Percentiles rank a stretch among this genome's conserved stretches.
Conservation (phyloP, 2,113 vertebrate genomes). For the Zosterops pallidus region DNA sequence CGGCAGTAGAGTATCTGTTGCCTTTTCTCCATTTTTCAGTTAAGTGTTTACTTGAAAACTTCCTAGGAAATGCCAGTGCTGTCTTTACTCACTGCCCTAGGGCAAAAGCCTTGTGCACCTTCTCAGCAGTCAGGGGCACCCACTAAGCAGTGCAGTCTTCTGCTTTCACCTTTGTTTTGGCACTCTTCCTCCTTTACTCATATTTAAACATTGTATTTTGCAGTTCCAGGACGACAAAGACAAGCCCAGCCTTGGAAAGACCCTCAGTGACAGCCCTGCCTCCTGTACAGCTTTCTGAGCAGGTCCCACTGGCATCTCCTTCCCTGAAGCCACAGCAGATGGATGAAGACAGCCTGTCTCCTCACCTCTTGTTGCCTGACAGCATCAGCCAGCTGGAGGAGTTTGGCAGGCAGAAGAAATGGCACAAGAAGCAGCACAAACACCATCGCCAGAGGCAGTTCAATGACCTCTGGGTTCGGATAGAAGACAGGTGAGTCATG, state of each 20-base stretch:
- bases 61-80: not conserved
- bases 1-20: not conserved
- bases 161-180: not conserved
- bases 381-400: conserved; percentile 98
- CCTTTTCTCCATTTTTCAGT: not conserved
- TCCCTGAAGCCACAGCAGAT: conserved; percentile 54
- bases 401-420: conserved; percentile 91
- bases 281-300: conserved; percentile 50
- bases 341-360: conserved; percentile 82
- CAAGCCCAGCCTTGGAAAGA: not conserved
- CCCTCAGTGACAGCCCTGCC: conserved; percentile 42
- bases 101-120: not conserved
- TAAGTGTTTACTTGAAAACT: not conserved
- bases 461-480: conserved; percentile 97
- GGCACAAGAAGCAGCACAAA: conserved; percentile 86
- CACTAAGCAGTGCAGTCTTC: not conserved
- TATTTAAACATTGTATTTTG: not conserved
- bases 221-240: conserved; percentile 40
- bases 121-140: not conserved
- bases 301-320: conserved; percentile 26
- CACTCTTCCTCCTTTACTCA: not conserved
- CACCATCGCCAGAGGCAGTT: conserved; percentile 88
- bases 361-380: conserved; percentile 91
- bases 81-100: not conserved
- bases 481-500: conserved; percentile 88